These are phyloP conservation scores for Zelostemma sp. DNA, from an alignment of 1,140 invertebrate species.

Conservation along the genomic window DNA sequence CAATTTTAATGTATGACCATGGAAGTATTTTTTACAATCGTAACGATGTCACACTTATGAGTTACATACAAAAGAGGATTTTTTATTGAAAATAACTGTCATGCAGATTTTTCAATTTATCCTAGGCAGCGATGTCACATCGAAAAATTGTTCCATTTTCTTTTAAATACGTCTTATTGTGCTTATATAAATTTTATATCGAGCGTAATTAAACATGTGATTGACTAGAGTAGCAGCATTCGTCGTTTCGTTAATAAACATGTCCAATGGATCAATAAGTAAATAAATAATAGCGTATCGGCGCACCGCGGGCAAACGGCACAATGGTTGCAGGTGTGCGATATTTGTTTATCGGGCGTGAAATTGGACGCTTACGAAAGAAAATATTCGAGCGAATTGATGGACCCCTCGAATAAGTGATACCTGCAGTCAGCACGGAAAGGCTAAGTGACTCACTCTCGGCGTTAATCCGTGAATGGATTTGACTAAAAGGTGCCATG, in stretches of 20 bases:
- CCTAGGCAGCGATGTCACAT: too few relatives aligned
- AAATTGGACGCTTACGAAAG: constrained; percentile 45
- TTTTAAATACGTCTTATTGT: too few relatives aligned
- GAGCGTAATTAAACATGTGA: constrained; percentile 6
- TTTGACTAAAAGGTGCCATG: constrained; percentile 46
- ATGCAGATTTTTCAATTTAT: too few relatives aligned
- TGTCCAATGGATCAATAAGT: constrained; percentile 20
- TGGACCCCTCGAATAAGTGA: constrained; percentile 33
- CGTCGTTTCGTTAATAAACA: constrained; percentile 10
- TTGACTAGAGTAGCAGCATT: not conserved
- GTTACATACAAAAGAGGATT: too few relatives aligned
- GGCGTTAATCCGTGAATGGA: constrained; percentile 38
- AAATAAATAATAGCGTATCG: constrained; percentile 30
- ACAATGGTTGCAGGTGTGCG: constrained; percentile 43
- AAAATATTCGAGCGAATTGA: constrained; percentile 39
- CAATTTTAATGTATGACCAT: too few relatives aligned
- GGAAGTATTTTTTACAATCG: too few relatives aligned
- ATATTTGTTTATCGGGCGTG: constrained; percentile 50
- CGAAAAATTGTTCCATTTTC: too few relatives aligned
- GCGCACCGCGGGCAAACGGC: constrained; percentile 18
- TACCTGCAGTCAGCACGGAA: constrained; percentile 25
- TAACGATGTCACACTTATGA: too few relatives aligned
- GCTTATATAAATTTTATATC: too few relatives aligned
- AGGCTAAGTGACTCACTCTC: constrained; percentile 39
- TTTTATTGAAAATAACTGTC: too few relatives aligned